A percentile compares a stretch with the other conserved stretches of the same genome.
phyloP scores from a whole-genome alignment of 2,797 vertebrate species.

The Pseudomugil tenellus region DNA sequence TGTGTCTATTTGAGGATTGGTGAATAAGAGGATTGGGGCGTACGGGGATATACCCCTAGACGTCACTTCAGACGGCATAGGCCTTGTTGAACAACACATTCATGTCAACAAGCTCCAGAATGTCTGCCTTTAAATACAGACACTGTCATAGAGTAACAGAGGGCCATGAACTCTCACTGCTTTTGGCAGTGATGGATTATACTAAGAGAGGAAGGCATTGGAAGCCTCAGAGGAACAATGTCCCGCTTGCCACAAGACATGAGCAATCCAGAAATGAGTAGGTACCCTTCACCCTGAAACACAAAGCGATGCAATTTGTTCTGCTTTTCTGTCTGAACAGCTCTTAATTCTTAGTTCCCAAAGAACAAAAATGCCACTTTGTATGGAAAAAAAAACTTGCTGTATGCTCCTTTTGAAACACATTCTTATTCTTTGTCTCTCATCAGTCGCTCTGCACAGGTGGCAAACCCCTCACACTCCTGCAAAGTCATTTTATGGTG shows the following conservation, averaged over 20 bases:
- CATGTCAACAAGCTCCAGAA: conserved; percentile 9
- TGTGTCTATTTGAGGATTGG: too few relatives aligned
- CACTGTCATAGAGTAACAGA: conserved; percentile 20
- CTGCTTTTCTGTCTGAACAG: conserved; percentile 5
- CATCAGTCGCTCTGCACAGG: neutral
- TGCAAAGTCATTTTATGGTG: neutral
- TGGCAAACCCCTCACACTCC: neutral
- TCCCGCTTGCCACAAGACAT: conserved; percentile 37
- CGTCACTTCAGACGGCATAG: too few relatives aligned
- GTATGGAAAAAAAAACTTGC: conserved; percentile 10
- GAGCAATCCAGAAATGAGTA: conserved; percentile 33
- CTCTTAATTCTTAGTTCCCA: conserved; percentile 9
- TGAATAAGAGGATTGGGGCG: too few relatives aligned
- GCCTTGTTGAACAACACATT: conserved; percentile 27
- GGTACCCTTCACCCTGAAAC: conserved; percentile 28
- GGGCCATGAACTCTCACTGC: conserved; percentile 23
- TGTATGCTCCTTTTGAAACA: neutral
- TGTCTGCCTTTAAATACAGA: conserved; percentile 20
- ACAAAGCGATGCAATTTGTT: conserved; percentile 32
- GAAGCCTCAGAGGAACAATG: conserved; percentile 32
- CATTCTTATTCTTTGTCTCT: neutral
- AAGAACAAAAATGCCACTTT: conserved; percentile 10
- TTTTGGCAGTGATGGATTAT: conserved; percentile 64
- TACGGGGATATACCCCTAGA: too few relatives aligned
- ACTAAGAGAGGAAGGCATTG: conserved; percentile 47